These are phyloP conservation scores for Platyscapa corneri DNA, from an alignment of 1,140 invertebrate genomes.

Conservation along the genomic window DNA sequence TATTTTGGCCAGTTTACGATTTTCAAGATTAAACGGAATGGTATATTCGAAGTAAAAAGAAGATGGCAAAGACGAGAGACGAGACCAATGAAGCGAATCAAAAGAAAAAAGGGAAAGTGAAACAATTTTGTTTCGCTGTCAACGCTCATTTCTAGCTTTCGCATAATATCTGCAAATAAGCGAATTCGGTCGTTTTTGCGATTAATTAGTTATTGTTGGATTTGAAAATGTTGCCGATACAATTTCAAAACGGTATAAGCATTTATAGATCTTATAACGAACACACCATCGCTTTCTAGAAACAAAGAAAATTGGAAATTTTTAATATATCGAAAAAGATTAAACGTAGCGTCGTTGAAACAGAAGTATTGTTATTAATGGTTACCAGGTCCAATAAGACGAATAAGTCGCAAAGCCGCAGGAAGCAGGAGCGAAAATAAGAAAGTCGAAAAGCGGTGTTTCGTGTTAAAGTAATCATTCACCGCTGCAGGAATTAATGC, in stretches of 20 bases:
- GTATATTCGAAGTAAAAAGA: slow-evolving; percentile 32
- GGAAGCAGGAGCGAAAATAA: neutral
- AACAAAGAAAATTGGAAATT: too few relatives aligned
- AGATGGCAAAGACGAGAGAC: neutral
- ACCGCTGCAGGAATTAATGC: neutral
- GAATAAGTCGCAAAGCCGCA: neutral
- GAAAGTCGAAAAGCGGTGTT: neutral
- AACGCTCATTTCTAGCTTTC: neutral
- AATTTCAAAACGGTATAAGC: too few relatives aligned
- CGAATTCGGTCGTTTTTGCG: too few relatives aligned
- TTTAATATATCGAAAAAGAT: too few relatives aligned
- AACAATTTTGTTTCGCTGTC: too few relatives aligned
- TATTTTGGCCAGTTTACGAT: slow-evolving; percentile 46
- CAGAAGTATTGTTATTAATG: neutral
- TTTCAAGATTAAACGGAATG: slow-evolving; percentile 60
- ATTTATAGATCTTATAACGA: too few relatives aligned
- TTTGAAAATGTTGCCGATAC: neutral
- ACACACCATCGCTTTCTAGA: too few relatives aligned
- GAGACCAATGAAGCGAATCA: too few relatives aligned
- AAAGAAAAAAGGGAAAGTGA: neutral
- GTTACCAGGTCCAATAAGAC: neutral
- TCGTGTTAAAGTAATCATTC: neutral
- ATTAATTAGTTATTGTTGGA: too few relatives aligned
- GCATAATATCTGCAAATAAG: neutral
- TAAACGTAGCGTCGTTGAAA: neutral